These are phyloP conservation scores for Leucoma salicis DNA, from an alignment of 2,888 invertebrate genomes.

Conservation along the genomic window DNA sequence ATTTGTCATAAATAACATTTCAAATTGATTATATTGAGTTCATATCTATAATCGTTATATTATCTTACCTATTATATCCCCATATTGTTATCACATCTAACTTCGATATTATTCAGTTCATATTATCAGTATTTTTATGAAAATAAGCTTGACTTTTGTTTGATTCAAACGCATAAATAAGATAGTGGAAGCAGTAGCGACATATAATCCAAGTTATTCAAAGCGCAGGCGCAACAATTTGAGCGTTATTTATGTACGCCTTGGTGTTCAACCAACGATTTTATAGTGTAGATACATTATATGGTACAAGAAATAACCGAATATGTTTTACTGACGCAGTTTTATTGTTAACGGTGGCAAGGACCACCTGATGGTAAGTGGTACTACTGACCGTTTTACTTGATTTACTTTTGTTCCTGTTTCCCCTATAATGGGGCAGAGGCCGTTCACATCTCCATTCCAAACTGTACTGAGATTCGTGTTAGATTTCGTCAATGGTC, in stretches of 20 bases:
- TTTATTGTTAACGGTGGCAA: too few relatives aligned
- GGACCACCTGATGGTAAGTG: too few relatives aligned
- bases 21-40: constrained; percentile 48
- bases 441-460: too few relatives aligned
- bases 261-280: constrained; percentile 42
- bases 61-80: constrained; percentile 48
- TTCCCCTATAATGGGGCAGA: too few relatives aligned
- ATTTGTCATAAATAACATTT: constrained; percentile 33
- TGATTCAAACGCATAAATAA: background rate
- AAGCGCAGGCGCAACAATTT: constrained; percentile 48
- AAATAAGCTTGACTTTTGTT: background rate
- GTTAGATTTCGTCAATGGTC: too few relatives aligned
- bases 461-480: too few relatives aligned
- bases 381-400: too few relatives aligned
- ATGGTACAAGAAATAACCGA: too few relatives aligned
- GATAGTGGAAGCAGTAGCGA: constrained; percentile 44
- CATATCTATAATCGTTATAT: constrained; percentile 45
- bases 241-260: constrained; percentile 52
- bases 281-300: too few relatives aligned
- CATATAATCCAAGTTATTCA: constrained; percentile 44
- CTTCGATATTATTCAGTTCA: background rate
- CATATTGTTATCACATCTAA: constrained; percentile 40
- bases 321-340: too few relatives aligned
- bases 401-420: too few relatives aligned
- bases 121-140: background rate